Evolutionary conservation across 2,113 vertebrate genomes (phyloP).

Genomic region (Galeopterus variegatus): DNA sequence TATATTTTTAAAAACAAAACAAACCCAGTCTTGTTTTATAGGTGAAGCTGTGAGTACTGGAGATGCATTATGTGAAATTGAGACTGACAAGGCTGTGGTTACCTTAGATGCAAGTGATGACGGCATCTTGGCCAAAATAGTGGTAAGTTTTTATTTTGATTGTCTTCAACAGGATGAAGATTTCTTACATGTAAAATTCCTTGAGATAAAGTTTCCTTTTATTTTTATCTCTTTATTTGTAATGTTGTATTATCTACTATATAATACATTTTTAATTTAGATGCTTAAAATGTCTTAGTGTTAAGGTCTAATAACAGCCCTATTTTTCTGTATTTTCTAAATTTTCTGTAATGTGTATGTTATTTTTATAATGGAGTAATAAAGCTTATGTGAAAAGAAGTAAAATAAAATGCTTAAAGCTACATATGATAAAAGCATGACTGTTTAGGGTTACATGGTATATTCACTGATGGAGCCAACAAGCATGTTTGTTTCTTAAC

Average conservation of each 20-base stretch:
- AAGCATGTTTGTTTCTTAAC: neutral
- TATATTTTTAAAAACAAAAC: neutral
- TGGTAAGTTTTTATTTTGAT: conserved; percentile 90
- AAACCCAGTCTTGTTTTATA: conserved; percentile 86
- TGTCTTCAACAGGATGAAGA: neutral
- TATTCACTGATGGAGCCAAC: neutral
- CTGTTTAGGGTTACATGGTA: neutral
- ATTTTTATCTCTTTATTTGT: conserved; percentile 21
- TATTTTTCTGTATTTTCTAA: neutral
- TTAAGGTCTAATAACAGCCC: neutral
- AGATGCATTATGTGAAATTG: conserved; percentile 97
- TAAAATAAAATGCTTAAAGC: neutral
- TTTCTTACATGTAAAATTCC: neutral
- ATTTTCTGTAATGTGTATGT: neutral
- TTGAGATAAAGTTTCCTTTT: conserved; percentile 17
- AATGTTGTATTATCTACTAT: neutral
- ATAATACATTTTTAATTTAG: conserved; percentile 49
- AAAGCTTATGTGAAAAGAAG: neutral
- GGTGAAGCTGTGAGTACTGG: conserved; percentile 95
- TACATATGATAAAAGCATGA: neutral
- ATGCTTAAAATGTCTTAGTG: conserved; percentile 19
- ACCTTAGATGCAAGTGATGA: conserved; percentile 97
- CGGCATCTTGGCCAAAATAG: conserved; percentile 96
- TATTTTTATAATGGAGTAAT: conserved; percentile 11
- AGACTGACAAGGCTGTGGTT: conserved; percentile 98